Percentiles rank a stretch among this genome's conserved stretches.
Evolutionary conservation across 2,113 vertebrate species (phyloP).

Genomic region (Vidua macroura): DNA sequence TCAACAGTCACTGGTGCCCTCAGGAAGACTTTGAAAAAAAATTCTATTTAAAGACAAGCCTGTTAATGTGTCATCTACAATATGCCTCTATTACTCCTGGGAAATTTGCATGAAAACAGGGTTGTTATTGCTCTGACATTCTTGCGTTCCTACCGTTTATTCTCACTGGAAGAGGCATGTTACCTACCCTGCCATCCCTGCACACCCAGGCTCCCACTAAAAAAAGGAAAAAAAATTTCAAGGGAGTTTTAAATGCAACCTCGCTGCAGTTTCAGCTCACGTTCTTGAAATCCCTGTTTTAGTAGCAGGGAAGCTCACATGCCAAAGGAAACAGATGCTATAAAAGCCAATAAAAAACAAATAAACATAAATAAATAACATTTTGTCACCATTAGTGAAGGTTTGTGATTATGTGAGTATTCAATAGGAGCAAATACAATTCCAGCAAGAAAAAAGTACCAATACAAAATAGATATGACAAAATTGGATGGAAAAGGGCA

Average conservation of each 20-base stretch:
- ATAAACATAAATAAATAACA: constrained; percentile 68
- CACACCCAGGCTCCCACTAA: not conserved
- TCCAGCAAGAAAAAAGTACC: not conserved
- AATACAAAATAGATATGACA: not conserved
- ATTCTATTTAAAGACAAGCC: constrained; percentile 62
- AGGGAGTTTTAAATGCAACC: not conserved
- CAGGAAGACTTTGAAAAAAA: constrained; percentile 57
- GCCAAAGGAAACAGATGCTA: constrained; percentile 66
- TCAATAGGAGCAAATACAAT: not conserved
- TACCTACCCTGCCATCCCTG: not conserved
- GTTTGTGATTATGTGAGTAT: constrained; percentile 30
- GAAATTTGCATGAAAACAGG: constrained; percentile 64
- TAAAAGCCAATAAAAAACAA: constrained; percentile 60
- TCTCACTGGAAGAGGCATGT: not conserved
- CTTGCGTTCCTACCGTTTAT: constrained; percentile 43
- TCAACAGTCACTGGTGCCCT: constrained; percentile 45
- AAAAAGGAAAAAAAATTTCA: not conserved
- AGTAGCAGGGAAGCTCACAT: constrained; percentile 21
- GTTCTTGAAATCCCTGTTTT: constrained; percentile 24
- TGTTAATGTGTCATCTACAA: constrained; percentile 63
- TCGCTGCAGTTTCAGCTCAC: not conserved
- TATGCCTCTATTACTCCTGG: constrained; percentile 59
- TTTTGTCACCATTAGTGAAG: constrained; percentile 63
- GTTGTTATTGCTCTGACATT: constrained; percentile 62
- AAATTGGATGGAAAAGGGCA: not conserved